Evolutionary conservation across 2,113 vertebrate species (phyloP), one percentile per base, ranked within the genome.

Genomic region (Gnathonemus longibarbis): DNA sequence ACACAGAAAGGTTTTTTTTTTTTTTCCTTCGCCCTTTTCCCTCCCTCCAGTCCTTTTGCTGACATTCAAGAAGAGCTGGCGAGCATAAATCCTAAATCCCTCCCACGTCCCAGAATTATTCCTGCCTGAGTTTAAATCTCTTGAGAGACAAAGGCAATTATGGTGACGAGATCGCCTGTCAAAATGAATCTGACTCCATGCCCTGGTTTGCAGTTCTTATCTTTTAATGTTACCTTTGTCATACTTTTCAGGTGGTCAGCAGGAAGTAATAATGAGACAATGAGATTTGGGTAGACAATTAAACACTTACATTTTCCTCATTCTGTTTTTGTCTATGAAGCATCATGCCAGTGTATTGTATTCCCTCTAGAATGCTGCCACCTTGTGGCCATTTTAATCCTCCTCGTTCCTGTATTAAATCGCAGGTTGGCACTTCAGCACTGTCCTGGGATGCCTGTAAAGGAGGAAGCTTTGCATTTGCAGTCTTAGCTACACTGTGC

Each of bases 111-210:
- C 88, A 77, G 88, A 89, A 91, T 91, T 89, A 89, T 89, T 89
- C 46, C 74, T 74, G 49, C 83, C 90, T 89, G 88, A 31, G 24
- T 90, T 90, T 70, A 88, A 90, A 90, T 90, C 91, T 89, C 83
- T 52, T 66, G 39, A 50, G 86, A 90, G 88, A 91, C 89, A 91
- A 88, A 84, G 31, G 89, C 91, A 87, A 89, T 89, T 89, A 89
- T 62, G 87, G 39, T 21, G 84, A 89, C 19, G 66, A 52, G 53
- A 74, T 49, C 66, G 70, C 24, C n/a, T 88, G 87, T 90, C 91
- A 88, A 77, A 91, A 58, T 90, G 89, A 62, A 70, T 91, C 88
- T 87, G 50, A 77, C 27, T 77, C 88, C 31, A 3, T 19, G 15
- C 50, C 27, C 49, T 35, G 85, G 5, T 48, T 84, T 52, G 27